phyloP scores from a whole-genome alignment of 2,888 invertebrate species.

The Syrista parreyssii region DNA sequence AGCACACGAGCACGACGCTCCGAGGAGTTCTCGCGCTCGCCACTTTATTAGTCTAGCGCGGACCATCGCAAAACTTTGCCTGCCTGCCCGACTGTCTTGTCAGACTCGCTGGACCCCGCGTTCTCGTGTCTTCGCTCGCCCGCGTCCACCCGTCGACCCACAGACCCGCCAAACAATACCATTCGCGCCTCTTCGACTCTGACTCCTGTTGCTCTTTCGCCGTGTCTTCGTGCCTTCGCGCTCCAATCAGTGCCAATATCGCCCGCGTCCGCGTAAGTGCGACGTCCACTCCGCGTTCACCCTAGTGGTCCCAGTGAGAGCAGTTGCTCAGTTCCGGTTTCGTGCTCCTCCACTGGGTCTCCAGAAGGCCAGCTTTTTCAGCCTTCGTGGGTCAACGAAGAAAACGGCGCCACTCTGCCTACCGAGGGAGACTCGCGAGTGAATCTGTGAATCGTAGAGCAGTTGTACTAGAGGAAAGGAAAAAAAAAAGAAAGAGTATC shows the following conservation, averaged over 20 bases:
- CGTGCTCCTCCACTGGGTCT: neutral
- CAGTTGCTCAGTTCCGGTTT: neutral
- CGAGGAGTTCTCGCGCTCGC: constrained; percentile 60
- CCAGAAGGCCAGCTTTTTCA: neutral
- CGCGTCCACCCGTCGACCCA: constrained; percentile 3
- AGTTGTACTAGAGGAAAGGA: neutral
- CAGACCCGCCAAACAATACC: constrained; percentile 13
- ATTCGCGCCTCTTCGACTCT: constrained; percentile 4
- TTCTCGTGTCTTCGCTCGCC: constrained; percentile 1
- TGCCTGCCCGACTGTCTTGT: constrained; percentile 32
- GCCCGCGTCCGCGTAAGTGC: neutral
- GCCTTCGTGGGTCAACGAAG: neutral
- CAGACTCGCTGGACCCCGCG: constrained; percentile 19
- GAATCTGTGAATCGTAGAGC: neutral
- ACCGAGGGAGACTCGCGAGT: neutral
- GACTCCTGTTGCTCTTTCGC: constrained; percentile 17
- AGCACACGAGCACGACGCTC: constrained; percentile 28
- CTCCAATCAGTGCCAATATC: neutral
- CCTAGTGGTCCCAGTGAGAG: neutral
- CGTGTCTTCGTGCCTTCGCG: neutral
- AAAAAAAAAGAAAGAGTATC: neutral
- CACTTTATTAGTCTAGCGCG: constrained; percentile 64
- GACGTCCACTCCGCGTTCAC: neutral
- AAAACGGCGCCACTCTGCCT: neutral
- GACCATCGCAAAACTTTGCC: constrained; percentile 62